phyloP scores from a whole-genome alignment of 1,140 invertebrate species.

The Pristionchus pacificus region DNA sequence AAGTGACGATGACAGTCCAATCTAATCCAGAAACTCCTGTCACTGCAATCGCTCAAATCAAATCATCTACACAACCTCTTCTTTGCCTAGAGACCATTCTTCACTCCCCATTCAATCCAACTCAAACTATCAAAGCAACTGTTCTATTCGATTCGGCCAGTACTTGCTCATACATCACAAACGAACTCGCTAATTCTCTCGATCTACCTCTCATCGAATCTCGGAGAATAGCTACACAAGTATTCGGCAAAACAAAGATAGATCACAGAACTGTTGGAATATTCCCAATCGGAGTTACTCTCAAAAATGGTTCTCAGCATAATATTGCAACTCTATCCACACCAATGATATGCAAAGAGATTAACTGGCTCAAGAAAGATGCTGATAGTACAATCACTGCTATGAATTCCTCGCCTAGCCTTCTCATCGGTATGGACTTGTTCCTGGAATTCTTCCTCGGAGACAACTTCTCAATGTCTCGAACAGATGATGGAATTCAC shows the following conservation, averaged over 20 bases:
- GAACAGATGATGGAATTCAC: neutral
- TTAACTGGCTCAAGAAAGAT: neutral
- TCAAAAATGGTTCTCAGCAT: neutral
- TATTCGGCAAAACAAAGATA: neutral
- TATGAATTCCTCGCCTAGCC: neutral
- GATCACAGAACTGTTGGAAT: neutral
- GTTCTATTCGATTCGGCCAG: neutral
- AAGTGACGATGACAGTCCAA: neutral
- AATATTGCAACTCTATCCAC: neutral
- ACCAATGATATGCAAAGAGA: neutral
- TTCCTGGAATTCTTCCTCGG: neutral
- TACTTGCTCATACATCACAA: neutral
- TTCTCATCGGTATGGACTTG: neutral
- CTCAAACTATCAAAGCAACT: neutral
- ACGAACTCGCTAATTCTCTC: neutral
- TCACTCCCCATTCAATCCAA: neutral
- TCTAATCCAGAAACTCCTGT: neutral
- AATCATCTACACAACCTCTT: too few species aligned
- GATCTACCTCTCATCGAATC: neutral
- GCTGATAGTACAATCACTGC: neutral
- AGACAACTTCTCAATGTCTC: neutral
- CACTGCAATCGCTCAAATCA: too few species aligned
- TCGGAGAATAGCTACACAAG: neutral
- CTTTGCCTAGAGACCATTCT: neutral
- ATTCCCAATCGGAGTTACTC: neutral